A percentile compares a stretch with the other conserved stretches of the same genome.
These are phyloP conservation scores for Eueremaeus valkanovi DNA, from an alignment of 2,888 invertebrate genomes.

Conservation along the genomic window DNA sequence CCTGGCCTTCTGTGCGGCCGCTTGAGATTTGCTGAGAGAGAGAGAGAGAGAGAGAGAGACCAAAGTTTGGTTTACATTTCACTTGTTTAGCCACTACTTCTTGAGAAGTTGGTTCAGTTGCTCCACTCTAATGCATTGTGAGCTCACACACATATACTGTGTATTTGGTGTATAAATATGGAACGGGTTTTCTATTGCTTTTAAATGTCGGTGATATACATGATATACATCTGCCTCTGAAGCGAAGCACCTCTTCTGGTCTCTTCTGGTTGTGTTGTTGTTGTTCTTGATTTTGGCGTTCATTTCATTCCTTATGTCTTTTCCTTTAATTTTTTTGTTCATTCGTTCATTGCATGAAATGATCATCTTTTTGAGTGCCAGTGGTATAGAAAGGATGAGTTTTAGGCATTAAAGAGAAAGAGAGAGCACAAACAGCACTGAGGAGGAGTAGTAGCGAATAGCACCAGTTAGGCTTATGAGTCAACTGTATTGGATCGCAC, in stretches of 20 bases:
- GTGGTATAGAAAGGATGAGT: conserved; percentile 22
- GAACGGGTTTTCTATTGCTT: neutral
- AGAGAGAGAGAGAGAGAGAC: neutral
- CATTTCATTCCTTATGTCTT: neutral
- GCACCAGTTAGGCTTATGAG: neutral
- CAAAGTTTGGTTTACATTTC: conserved; percentile 28
- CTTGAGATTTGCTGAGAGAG: neutral
- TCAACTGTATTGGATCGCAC: neutral
- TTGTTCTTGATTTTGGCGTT: neutral
- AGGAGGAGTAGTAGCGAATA: conserved; percentile 25
- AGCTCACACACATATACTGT: too few species aligned
- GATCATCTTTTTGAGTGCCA: neutral
- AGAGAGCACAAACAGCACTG: conserved; percentile 25
- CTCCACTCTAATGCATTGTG: neutral
- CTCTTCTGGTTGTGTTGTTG: neutral
- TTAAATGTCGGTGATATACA: neutral
- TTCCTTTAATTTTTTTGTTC: conserved; percentile 17
- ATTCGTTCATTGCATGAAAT: neutral
- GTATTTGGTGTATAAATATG: neutral
- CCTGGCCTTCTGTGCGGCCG: neutral
- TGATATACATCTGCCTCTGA: neutral
- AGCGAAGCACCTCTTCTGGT: neutral
- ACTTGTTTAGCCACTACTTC: conserved; percentile 7
- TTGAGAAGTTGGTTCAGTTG: neutral
- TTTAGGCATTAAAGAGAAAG: neutral